phyloP scores from a whole-genome alignment of 2,113 vertebrate species.

The Pachycephala philippinensis region DNA sequence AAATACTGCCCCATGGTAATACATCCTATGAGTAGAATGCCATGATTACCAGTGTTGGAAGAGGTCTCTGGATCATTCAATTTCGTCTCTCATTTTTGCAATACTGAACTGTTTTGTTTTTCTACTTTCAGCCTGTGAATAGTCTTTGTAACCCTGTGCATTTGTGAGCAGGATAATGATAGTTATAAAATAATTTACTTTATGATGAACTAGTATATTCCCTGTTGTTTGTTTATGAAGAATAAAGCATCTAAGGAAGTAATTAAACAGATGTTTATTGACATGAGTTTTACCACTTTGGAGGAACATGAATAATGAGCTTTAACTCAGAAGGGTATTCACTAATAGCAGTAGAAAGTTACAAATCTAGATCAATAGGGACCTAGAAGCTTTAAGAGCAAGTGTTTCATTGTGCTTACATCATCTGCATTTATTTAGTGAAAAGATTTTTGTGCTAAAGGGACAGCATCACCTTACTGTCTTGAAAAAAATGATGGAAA shows the following conservation, averaged over 20 bases:
- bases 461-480: not conserved
- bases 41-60: not conserved
- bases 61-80: not conserved
- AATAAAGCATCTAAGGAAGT: slow-evolving; percentile 2
- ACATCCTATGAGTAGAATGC: not conserved
- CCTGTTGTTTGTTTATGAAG: slow-evolving; percentile 8
- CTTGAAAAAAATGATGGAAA: slow-evolving; percentile 31
- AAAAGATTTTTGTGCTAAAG: not conserved
- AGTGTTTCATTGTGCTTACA: not conserved
- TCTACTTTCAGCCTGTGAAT: not conserved
- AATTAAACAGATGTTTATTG: slow-evolving; percentile 48
- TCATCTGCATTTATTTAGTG: not conserved
- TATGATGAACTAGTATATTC: not conserved
- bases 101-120: not conserved
- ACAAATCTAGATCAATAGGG: not conserved
- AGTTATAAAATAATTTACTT: not conserved
- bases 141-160: not conserved
- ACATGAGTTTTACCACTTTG: not conserved
- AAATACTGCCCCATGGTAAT: not conserved
- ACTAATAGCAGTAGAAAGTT: not conserved
- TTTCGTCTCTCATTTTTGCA: not conserved
- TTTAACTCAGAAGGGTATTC: not conserved
- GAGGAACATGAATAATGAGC: slow-evolving; percentile 6
- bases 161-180: not conserved
- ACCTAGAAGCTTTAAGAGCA: not conserved